Evolutionary conservation across 2,888 invertebrate species (phyloP).

Genomic region (Caenorhabditis macrosperma): DNA sequence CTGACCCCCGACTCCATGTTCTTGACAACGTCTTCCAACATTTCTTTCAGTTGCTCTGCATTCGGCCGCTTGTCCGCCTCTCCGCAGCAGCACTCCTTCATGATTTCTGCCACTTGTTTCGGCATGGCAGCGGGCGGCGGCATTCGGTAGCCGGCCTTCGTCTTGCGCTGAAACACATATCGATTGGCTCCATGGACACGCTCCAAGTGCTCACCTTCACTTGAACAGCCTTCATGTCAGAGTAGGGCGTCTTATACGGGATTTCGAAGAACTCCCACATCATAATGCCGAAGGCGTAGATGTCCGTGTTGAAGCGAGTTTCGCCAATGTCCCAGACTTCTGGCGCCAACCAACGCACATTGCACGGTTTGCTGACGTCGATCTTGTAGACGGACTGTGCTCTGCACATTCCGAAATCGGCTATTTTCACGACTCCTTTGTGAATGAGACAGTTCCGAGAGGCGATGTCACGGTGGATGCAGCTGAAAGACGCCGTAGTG

Average conservation of each 20-base stretch:
- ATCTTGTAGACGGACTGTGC: constrained; percentile 66
- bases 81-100: constrained; percentile 69
- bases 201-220: constrained; percentile 66
- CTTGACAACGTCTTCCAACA: constrained; percentile 61
- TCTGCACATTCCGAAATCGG: constrained; percentile 76
- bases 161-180: constrained; percentile 55
- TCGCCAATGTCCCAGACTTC: constrained; percentile 75
- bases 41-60: constrained; percentile 63
- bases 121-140: constrained; percentile 69
- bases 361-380: constrained; percentile 72
- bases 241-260: constrained; percentile 72
- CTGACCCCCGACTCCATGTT: constrained; percentile 26
- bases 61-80: constrained; percentile 66
- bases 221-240: constrained; percentile 67
- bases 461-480: constrained; percentile 76
- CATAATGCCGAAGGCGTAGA: constrained; percentile 74
- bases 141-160: constrained; percentile 73
- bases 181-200: background rate
- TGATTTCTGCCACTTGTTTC: constrained; percentile 58
- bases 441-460: constrained; percentile 73
- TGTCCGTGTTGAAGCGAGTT: constrained; percentile 73
- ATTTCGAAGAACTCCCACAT: constrained; percentile 75
- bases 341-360: constrained; percentile 76
- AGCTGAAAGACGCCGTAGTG: constrained; percentile 36
- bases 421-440: constrained; percentile 69